These are phyloP conservation scores for Acronicta leporina DNA, from an alignment of 2,888 invertebrate species.

Conservation along the genomic window DNA sequence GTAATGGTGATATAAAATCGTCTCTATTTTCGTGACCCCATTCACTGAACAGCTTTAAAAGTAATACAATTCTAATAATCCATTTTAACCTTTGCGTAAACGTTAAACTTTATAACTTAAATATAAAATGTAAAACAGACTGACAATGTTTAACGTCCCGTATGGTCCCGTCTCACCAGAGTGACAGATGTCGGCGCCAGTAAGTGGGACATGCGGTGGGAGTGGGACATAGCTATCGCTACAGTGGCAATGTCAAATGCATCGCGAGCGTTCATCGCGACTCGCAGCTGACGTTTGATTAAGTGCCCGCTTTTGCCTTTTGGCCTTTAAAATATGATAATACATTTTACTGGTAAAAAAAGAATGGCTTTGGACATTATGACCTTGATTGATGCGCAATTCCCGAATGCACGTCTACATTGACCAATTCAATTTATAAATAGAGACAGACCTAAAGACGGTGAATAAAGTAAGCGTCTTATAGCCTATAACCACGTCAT, in stretches of 20 bases:
- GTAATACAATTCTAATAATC: too few species aligned
- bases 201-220: conserved; percentile 23
- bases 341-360: background rate
- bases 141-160: conserved; percentile 11
- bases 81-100: background rate
- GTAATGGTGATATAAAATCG: too few species aligned
- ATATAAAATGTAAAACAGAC: background rate
- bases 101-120: background rate
- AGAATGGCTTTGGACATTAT: background rate
- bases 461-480: too few species aligned
- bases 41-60: too few species aligned
- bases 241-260: conserved; percentile 32
- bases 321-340: conserved; percentile 3
- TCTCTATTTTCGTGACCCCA: too few species aligned
- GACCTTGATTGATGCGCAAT: too few species aligned
- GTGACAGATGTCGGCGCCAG: conserved; percentile 29
- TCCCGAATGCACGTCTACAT: too few species aligned
- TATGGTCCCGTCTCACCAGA: conserved; percentile 14
- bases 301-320: conserved; percentile 1
- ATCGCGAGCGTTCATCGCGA: conserved; percentile 10
- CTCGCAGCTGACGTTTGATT: conserved; percentile 22
- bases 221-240: conserved; percentile 32
- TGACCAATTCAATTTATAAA: too few species aligned
- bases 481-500: too few species aligned
- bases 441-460: too few species aligned